These are phyloP conservation scores for Microplitis deprimator DNA, from an alignment of 2,888 invertebrate species.

Conservation along the genomic window DNA sequence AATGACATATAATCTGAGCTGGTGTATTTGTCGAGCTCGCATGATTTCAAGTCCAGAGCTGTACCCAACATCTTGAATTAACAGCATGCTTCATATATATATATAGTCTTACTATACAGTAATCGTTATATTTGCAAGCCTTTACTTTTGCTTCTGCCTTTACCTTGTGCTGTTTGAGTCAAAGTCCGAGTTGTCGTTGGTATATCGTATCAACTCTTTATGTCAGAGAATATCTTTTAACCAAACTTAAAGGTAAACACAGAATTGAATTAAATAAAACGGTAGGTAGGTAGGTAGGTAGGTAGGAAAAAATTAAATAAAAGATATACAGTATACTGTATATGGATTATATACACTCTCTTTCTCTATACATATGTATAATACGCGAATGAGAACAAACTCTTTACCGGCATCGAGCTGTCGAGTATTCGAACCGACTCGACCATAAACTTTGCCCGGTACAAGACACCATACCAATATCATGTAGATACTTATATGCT, in stretches of 20 bases:
- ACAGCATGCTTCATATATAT: conserved; percentile 25
- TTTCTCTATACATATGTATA: not conserved
- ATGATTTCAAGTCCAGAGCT: conserved; percentile 19
- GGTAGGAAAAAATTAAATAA: not conserved
- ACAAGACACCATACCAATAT: conserved; percentile 17
- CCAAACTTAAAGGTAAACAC: not conserved
- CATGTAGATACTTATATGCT: not conserved
- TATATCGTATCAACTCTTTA: not conserved
- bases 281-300: not conserved
- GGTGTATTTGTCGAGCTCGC: conserved; percentile 29
- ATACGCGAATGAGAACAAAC: not conserved
- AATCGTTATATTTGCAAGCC: conserved; percentile 6
- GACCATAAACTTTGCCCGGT: conserved; percentile 30
- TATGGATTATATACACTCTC: not conserved
- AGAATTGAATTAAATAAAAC: not conserved
- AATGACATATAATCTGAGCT: conserved; percentile 35
- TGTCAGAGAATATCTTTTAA: not conserved
- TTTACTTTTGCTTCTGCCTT: conserved; percentile 31
- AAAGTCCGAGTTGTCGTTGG: not conserved
- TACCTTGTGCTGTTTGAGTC: not conserved
- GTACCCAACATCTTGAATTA: conserved; percentile 33
- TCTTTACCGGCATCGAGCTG: conserved; percentile 5
- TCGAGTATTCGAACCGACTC: conserved; percentile 30
- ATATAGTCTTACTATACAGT: conserved; percentile 5
- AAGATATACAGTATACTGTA: too few species aligned